phyloP scores from a whole-genome alignment of 2,113 vertebrate species.

The Misgurnus mizolepis region DNA sequence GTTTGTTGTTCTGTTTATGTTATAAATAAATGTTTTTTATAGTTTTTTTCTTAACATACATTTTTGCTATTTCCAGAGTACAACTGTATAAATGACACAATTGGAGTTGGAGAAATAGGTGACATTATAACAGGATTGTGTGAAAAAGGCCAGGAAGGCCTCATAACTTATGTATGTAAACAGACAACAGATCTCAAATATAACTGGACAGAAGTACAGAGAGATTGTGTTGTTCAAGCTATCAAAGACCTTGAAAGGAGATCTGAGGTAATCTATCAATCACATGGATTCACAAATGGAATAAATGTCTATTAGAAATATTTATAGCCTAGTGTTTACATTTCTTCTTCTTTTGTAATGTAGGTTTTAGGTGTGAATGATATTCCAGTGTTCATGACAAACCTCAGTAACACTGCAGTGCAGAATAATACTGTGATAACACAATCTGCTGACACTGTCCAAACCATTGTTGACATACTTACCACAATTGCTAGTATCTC shows the following conservation, averaged over 20 bases:
- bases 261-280: constrained; percentile 37
- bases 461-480: no score
- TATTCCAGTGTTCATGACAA: constrained; percentile 36
- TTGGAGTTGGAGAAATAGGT: no score
- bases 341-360: background rate
- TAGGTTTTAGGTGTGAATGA: constrained; percentile 50
- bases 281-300: background rate
- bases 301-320: background rate
- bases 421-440: background rate
- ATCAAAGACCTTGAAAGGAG: background rate
- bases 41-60: no score
- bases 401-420: constrained; percentile 11
- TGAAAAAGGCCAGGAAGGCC: no score
- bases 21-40: no score
- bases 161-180: background rate
- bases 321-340: background rate
- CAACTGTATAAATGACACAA: no score
- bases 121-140: no score
- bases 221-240: constrained; percentile 26
- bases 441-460: no score
- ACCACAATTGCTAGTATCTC: no score
- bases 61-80: no score
- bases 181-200: background rate
- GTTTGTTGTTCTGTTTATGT: no score
- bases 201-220: background rate